These are phyloP conservation scores for Elmis aenea DNA, from an alignment of 2,888 invertebrate genomes.

Conservation along the genomic window DNA sequence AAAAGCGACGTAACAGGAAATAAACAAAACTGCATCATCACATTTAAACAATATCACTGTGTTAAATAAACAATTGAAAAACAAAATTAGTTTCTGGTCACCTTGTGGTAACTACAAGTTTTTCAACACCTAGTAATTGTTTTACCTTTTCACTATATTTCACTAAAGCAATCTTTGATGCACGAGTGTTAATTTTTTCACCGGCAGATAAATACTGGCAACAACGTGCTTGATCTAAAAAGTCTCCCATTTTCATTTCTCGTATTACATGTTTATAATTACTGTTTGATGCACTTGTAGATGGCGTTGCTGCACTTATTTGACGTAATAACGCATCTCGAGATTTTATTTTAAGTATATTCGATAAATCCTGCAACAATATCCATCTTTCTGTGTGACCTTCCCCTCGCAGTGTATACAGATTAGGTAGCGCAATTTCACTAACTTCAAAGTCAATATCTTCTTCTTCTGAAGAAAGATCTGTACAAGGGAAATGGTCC, in stretches of 20 bases:
- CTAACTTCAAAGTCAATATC: conserved; percentile 78
- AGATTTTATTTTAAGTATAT: conserved; percentile 72
- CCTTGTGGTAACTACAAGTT: conserved; percentile 58
- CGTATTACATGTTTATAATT: conserved; percentile 47
- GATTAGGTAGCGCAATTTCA: conserved; percentile 71
- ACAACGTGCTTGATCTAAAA: conserved; percentile 74
- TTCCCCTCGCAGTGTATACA: conserved; percentile 67
- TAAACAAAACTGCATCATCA: no score
- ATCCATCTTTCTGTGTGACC: conserved; percentile 71
- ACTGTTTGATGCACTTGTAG: conserved; percentile 22
- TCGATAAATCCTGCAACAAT: conserved; percentile 72
- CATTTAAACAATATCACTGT: no score
- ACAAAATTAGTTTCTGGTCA: no score
- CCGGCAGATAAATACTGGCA: conserved; percentile 73
- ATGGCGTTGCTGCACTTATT: conserved; percentile 57
- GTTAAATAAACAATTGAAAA: no score
- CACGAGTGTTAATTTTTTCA: conserved; percentile 73
- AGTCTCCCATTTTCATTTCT: conserved; percentile 75
- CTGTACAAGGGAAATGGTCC: conserved; percentile 50
- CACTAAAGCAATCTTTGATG: conserved; percentile 75
- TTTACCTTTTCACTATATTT: conserved; percentile 80
- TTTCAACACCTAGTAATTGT: conserved; percentile 77
- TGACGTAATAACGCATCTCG: conserved; percentile 74
- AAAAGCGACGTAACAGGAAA: no score
- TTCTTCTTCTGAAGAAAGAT: conserved; percentile 50